Evolutionary conservation across 2,113 vertebrate species (phyloP), one percentile per base, ranked within the genome.

Genomic region (Carlito syrichta): DNA sequence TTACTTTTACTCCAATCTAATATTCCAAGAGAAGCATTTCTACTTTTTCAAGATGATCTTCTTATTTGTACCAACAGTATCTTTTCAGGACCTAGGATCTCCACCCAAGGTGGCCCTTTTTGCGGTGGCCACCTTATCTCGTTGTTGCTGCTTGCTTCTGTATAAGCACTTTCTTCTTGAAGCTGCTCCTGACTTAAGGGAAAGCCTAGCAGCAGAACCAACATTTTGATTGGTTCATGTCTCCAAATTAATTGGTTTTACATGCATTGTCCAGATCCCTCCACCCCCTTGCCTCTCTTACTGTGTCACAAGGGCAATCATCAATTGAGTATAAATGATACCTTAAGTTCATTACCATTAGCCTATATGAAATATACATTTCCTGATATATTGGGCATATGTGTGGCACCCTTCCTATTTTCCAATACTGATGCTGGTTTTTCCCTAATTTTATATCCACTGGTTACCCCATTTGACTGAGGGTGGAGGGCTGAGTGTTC

Each of bases 371-470:
- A 95, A 97, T 78, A 71, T 66, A 69, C 12, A 81, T 83, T n/a
- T 76, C 43, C 63, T 84, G 73, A 83, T 1, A 1, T 45, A 62
- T 48, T 6, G 32, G 71, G 56, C 95, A 86, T 83, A 74, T 89
- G 78, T 91, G 48, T 97, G 96, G 95, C 96, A 89, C 82, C 48
- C 83, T 97, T 97, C 96, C 97, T 95, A 93, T 50, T 98, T 98
- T 98, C 96, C 96, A 93, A 0, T 0, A 1, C 94, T 96, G 95
- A 96, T 95, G 92, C 79, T 92, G 86, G 25, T 86, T 97, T 97
- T 97, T 60, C 95, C 95, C 52, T 91, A 52, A 82, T 96, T 97
- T 97, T 95, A 97, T 93, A 93, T 96, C 81, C 83, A 54, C 66
- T 60, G 86, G 94, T 95, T 96, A 97, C 87, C 89, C 92, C 68